These are phyloP conservation scores for Caenorhabditis remanei DNA, from an alignment of 1,140 invertebrate species.

Conservation along the genomic window DNA sequence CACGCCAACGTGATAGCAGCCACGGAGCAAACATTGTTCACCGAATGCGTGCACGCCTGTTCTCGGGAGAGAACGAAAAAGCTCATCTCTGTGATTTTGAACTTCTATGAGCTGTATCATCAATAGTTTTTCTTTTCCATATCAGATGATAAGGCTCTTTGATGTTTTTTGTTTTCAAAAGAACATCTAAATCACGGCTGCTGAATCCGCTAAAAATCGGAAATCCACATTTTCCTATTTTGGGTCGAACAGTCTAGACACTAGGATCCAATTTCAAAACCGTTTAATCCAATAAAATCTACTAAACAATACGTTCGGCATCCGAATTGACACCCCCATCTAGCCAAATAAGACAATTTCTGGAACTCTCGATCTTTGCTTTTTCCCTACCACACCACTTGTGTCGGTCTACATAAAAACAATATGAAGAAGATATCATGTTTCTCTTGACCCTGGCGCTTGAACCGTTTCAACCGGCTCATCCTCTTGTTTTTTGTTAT, in stretches of 20 bases:
- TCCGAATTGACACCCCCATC: too few relatives aligned
- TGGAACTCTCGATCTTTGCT: neutral
- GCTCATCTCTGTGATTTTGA: constrained; percentile 43
- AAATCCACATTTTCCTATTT: too few relatives aligned
- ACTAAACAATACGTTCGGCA: too few relatives aligned
- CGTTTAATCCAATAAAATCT: too few relatives aligned
- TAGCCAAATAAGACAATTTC: neutral
- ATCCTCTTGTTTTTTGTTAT: constrained; percentile 3
- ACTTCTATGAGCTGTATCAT: neutral
- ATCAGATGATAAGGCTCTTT: neutral
- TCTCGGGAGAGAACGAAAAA: neutral
- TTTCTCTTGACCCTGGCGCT: constrained; percentile 5
- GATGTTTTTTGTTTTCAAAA: neutral
- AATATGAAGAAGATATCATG: constrained; percentile 12
- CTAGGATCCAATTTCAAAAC: too few relatives aligned
- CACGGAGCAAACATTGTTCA: constrained; percentile 34
- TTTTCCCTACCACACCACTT: neutral
- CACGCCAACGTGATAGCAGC: constrained; percentile 55
- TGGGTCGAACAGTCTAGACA: too few relatives aligned
- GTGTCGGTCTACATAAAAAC: constrained; percentile 17
- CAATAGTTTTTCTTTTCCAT: neutral
- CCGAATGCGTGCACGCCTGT: constrained; percentile 45
- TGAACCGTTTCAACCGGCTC: constrained; percentile 47
- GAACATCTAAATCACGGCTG: too few relatives aligned
- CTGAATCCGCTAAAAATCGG: too few relatives aligned